phyloP scores from a whole-genome alignment of 2,888 invertebrate genomes.

The Pantelozetes paolii region DNA sequence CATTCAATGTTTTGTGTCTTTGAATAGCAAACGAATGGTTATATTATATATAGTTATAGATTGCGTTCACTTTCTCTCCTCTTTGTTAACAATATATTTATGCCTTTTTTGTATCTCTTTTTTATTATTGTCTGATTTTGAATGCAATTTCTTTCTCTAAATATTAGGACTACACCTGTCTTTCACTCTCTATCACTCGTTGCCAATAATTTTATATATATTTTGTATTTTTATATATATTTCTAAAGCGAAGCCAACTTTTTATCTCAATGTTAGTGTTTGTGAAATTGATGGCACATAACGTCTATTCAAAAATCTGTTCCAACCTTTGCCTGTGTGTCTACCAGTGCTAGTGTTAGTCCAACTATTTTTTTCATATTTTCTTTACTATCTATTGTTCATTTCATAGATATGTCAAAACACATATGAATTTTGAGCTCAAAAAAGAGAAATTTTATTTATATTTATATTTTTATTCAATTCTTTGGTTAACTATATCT shows the following conservation, averaged over 20 bases:
- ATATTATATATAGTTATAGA: conserved; percentile 29
- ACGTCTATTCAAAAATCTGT: conserved; percentile 25
- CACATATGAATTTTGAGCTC: conserved; percentile 16
- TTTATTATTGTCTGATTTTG: conserved; percentile 17
- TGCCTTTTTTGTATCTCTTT: conserved; percentile 15
- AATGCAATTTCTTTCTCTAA: neutral
- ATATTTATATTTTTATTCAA: neutral
- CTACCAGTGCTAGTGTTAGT: neutral
- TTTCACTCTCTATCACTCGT: conserved; percentile 5
- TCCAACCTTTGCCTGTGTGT: neutral
- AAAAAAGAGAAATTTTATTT: conserved; percentile 17
- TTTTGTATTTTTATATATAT: neutral
- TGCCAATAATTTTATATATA: conserved; percentile 30
- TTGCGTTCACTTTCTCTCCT: conserved; percentile 7
- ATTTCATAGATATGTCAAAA: conserved; percentile 34
- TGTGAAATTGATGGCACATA: conserved; percentile 27
- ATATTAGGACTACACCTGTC: conserved; percentile 33
- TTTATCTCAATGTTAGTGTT: neutral
- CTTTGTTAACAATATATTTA: conserved; percentile 30
- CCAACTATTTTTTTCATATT: conserved; percentile 1
- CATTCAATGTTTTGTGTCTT: neutral
- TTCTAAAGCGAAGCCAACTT: conserved; percentile 30
- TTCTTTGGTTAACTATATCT: neutral
- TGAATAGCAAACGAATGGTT: conserved; percentile 20
- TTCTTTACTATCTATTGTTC: conserved; percentile 13